Base-by-base conservation (phyloP, 1,140 invertebrate genomes). In the Anagrus nilaparvatae region DNA sequence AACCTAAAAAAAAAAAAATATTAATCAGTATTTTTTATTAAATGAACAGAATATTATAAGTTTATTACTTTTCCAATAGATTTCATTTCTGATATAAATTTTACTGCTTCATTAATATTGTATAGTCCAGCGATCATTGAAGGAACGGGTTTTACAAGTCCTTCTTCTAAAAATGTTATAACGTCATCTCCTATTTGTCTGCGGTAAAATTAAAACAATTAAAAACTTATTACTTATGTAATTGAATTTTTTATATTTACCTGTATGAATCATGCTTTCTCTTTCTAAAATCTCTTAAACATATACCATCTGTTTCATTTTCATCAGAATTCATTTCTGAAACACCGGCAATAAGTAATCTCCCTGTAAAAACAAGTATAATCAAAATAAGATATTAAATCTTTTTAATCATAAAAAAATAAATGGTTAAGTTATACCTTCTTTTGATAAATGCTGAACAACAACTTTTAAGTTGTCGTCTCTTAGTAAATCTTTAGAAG, bases 301-400 rank as follows among this genome's bases (percentile, higher is more conserved):
- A 72, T n/a, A 78, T 67, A 6, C 74, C 72, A n/a, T 69, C 68
- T 3, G 77, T 45, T 9, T 58, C 51, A 29, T 61, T 49, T 21
- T 59, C 24, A 9, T 32, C 14, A 12, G 10, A 10, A 21, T 33
- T 41, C 29, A 56, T 57, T 16, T 67, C 63, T 8, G 72, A 66
- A 53, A 73, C 68, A n/a, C 76, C 75, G 45, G 72, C 72, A 5
- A 78, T 57, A 29, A 77, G 56, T 4, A 76, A 55, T 51, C 69
- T 70, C 8, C 73, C 75, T 70, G 74, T 40, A 21, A 39, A 36
- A 33, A 25, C n/a, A 39, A 17, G 18, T 24, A 16, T 13, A 41
- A 29, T 33, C 39, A 18, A 16, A 46, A 33, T 28, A 40, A n/a
- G n/a, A n/a, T n/a, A 21, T 44, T 25, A 30, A 36, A 47, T 37